These are phyloP conservation scores for Zophobas morio DNA, from an alignment of 1,140 invertebrate genomes.

Conservation along the genomic window DNA sequence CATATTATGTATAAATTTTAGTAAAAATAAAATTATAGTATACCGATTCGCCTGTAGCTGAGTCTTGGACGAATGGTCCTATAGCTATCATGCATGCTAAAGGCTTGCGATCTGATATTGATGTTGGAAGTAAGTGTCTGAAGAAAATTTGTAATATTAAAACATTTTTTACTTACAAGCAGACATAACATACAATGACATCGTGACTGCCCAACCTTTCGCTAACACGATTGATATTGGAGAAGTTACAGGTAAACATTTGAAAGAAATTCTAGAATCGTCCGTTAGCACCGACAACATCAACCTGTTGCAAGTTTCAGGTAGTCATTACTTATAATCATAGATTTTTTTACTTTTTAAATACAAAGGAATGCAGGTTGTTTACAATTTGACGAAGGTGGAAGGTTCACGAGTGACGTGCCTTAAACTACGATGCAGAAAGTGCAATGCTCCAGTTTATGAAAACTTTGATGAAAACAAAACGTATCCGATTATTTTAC, in stretches of 20 bases:
- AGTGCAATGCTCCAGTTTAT: slow-evolving; percentile 77
- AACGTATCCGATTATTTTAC: slow-evolving; percentile 75
- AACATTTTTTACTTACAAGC: slow-evolving; percentile 20
- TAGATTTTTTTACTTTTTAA: slow-evolving; percentile 28
- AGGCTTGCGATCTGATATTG: slow-evolving; percentile 76
- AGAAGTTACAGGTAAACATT: slow-evolving; percentile 69
- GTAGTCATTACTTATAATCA: slow-evolving; percentile 57
- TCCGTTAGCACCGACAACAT: slow-evolving; percentile 67
- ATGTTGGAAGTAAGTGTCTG: slow-evolving; percentile 67
- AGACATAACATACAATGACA: slow-evolving; percentile 70
- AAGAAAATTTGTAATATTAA: slow-evolving; percentile 7
- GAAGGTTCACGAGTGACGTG: slow-evolving; percentile 73
- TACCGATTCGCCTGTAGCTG: slow-evolving; percentile 63
- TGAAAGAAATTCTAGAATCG: slow-evolving; percentile 71
- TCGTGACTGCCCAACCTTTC: slow-evolving; percentile 72
- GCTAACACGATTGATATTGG: slow-evolving; percentile 72
- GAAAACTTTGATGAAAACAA: slow-evolving; percentile 68
- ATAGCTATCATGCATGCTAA: slow-evolving; percentile 81
- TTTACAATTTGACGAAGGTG: slow-evolving; percentile 71
- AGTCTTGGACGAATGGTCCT: slow-evolving; percentile 78
- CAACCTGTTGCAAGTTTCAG: slow-evolving; percentile 68
- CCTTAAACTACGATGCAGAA: slow-evolving; percentile 73
- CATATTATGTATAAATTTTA: background rate
- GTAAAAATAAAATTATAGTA: slow-evolving; percentile 62
- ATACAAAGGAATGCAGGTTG: slow-evolving; percentile 66